Base-by-base conservation (phyloP, 2,888 invertebrate species). In the Apoda limacodes region DNA sequence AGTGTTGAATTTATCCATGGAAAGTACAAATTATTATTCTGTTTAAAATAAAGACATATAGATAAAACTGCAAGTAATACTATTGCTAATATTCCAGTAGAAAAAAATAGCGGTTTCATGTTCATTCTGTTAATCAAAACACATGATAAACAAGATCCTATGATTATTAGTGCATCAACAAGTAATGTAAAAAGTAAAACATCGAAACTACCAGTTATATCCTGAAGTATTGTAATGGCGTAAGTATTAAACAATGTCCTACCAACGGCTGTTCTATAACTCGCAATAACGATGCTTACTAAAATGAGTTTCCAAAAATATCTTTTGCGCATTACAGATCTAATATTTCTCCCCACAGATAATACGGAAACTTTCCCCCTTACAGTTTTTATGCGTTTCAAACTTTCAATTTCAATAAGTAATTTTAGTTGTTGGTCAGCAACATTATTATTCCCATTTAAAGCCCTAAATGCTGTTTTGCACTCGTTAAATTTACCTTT, bases 401-500 rank as follows among this genome's bases (percentile, higher is more conserved):
- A 12, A 20, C 26, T 40, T 28, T 40, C 40, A 2, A 32, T 15
- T 23, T 39, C 26, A 2, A 43, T 15, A 4, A 46, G 30, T 25
- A 48, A 32, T n/a, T 44, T 37, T 11, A 44, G 15, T 11, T 44
- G 37, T 6, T 32, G 25, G 23, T 49, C 39, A 2, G 38, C 33
- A 10, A 32, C 21, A 1, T 28, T 12, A 10, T 31, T 29, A 10
- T 25, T 26, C 1, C 46, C 43, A 15, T 43, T 47, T 7, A 53
- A 24, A 13, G 40, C 28, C 38, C 29, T 43, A 28, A 49, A 51
- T 1, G 45, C 36, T 2, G 2, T 22, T 14, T 40, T 38, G 15
- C 46, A 49, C 22, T 53, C 49, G 14, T 42, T 32, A 24, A 46
- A 51, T 22, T 41, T 40, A 13, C 51, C 51, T 31, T 49, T 53